Base-by-base conservation (phyloP, 1,140 invertebrate genomes). In the Ctenoplectra terminalis region DNA sequence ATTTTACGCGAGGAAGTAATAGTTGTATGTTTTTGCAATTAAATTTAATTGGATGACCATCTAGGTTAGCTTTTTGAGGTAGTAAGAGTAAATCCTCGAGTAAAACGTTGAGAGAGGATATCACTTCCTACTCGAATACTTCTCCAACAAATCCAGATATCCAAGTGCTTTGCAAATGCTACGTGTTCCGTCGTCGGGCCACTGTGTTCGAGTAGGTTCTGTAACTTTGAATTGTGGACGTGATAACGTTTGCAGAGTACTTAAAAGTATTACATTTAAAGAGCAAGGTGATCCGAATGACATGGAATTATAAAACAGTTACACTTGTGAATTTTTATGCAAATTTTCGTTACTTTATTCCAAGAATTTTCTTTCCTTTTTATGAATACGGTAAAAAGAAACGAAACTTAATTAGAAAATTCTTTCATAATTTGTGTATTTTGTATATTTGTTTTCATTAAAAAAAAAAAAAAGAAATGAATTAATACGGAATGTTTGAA, bases 151-250 rank as follows among this genome's bases (percentile, higher is more conserved):
- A 71, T 71, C 67, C 48, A 71, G 67, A 71, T 56, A 48, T 71
- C 67, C 67, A 71, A 71, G 67, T 71, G 67, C 67, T 71, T 71
- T 40, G 67, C 67, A 71, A 71, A 71, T 71, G 67, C 54, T 71
- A 71, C 50, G 34, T 71, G 67, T 71, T 37, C 67, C 67, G 11
- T n/a, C 50, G 48, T 71, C 37, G 67, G 34, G 31, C 67, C 54
- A 71, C 50, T 40, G 6, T 20, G 15, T 52, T 26, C 20, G 31
- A n/a, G 50, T 71, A 71, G 46, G 54, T 37, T 54, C 67, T n/a
- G 67, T 0, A 54, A 54, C 48, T 71, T 71, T 26, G 50, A 37
- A 71, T 52, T n/a, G 50, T 23, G 8, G 48, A 54, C 31, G 67
- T 15, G 67, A 71, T 54, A 71, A 71, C 67, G 50, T 71, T 71